Conservation (phyloP, 2,797 vertebrate species). For the Borostomias antarcticus region DNA sequence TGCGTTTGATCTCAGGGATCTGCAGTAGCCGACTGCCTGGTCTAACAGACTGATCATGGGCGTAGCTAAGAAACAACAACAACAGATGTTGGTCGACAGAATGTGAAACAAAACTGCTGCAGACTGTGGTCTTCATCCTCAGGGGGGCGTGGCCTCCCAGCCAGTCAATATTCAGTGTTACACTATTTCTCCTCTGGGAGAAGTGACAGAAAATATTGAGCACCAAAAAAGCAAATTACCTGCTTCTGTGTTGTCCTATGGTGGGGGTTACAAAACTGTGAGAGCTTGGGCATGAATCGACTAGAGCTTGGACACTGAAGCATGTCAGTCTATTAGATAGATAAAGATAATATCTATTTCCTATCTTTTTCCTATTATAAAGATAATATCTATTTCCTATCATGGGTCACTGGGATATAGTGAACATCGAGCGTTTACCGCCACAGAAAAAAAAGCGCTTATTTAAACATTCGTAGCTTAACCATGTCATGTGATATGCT, state of each 20-base stretch:
- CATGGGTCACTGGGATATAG: no score
- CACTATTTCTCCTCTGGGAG: conserved; percentile 42
- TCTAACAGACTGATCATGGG: not conserved
- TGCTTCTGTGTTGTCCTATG: conserved; percentile 45
- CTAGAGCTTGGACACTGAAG: no score
- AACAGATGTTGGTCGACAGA: not conserved
- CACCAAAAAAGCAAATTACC: conserved; percentile 56
- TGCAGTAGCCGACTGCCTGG: not conserved
- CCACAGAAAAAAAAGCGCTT: not conserved
- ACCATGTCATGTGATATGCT: no score
- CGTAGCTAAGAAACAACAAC: not conserved
- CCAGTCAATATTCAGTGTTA: conserved; percentile 54
- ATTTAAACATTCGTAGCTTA: no score
- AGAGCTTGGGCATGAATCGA: conserved; percentile 21
- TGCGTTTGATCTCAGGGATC: not conserved
- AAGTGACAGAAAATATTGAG: conserved; percentile 54
- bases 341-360: not conserved
- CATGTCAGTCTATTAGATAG: no score
- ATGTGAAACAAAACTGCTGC: not conserved
- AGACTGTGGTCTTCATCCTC: no score
- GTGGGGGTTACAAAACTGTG: conserved; percentile 27
- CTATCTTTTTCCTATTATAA: no score
- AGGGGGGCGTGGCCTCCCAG: no score
- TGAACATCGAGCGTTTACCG: no score
- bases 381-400: no score